Conservation (phyloP, 2,888 invertebrate species). For the Quadriops clusia region DNA sequence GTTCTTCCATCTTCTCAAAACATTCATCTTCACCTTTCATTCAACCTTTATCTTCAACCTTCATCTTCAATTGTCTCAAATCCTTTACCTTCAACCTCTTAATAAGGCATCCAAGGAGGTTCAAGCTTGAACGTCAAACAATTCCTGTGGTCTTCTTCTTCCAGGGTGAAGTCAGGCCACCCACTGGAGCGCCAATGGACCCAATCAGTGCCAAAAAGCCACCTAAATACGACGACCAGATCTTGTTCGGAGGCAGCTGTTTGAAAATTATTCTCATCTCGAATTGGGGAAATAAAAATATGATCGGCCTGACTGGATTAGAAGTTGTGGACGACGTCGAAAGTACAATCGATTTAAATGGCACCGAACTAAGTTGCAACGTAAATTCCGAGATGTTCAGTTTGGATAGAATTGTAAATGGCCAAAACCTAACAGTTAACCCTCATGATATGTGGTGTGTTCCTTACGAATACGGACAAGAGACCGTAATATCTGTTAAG, state of each 20-base stretch:
- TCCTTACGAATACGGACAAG: conserved; percentile 25
- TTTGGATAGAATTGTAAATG: conserved; percentile 44
- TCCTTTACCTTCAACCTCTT: no score
- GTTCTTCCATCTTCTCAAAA: no score
- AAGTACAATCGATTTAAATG: conserved; percentile 19
- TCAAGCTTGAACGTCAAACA: no score
- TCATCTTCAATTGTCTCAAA: no score
- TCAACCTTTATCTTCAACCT: no score
- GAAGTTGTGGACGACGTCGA: conserved; percentile 41
- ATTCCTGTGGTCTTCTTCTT: no score
- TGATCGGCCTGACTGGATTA: conserved; percentile 49
- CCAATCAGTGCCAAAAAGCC: neutral
- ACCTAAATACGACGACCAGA: conserved; percentile 20
- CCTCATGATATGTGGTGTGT: conserved; percentile 56
- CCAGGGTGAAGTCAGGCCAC: conserved; percentile 8
- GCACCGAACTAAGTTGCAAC: conserved; percentile 24
- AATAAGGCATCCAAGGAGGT: no score
- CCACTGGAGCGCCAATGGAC: conserved; percentile 8
- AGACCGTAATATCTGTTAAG: conserved; percentile 24
- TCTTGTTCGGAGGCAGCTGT: conserved; percentile 27
- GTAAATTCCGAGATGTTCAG: conserved; percentile 20
- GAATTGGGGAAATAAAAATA: conserved; percentile 50
- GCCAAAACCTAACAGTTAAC: conserved; percentile 54
- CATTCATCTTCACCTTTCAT: no score
- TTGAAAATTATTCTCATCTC: conserved; percentile 47